These are phyloP conservation scores for Myrmecophaga tridactyla DNA, from an alignment of 2,113 vertebrate species.

Conservation along the genomic window DNA sequence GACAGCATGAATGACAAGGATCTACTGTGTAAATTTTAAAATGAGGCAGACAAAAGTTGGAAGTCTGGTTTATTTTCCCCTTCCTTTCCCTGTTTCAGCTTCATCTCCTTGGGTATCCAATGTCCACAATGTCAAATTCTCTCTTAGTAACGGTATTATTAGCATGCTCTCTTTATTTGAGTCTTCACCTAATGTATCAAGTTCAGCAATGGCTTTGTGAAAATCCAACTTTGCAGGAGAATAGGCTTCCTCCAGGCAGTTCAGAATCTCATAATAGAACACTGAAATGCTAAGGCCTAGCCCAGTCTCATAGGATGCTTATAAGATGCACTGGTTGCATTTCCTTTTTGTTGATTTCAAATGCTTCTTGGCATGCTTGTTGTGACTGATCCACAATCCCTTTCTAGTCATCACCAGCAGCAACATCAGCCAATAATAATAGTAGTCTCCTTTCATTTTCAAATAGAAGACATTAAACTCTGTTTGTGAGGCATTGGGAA, in stretches of 20 bases:
- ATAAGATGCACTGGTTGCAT: not conserved
- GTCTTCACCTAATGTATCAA: constrained; percentile 92
- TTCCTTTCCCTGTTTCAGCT: constrained; percentile 84
- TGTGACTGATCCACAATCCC: no score
- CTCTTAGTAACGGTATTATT: not conserved
- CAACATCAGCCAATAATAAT: not conserved
- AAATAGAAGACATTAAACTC: not conserved
- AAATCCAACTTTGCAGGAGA: constrained; percentile 80
- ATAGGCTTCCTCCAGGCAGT: not conserved
- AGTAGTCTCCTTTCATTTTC: not conserved
- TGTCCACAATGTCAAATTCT: constrained; percentile 78
- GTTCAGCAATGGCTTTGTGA: constrained; percentile 92
- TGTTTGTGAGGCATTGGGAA: no score
- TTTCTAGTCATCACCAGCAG: not conserved
- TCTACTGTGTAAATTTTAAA: constrained; percentile 67
- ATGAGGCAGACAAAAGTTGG: no score
- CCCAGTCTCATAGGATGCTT: not conserved
- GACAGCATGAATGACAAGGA: constrained; percentile 86
- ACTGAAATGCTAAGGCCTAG: not conserved
- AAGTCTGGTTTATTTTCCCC: constrained; percentile 85
- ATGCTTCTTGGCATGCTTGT: not conserved
- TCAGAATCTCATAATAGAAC: no score
- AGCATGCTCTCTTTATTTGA: constrained; percentile 90
- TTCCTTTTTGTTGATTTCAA: not conserved
- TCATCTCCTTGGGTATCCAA: no score